Evolutionary conservation across 2,888 invertebrate species (phyloP), one percentile per base, ranked within the genome.

Genomic region (Barypeithes pellucidus): DNA sequence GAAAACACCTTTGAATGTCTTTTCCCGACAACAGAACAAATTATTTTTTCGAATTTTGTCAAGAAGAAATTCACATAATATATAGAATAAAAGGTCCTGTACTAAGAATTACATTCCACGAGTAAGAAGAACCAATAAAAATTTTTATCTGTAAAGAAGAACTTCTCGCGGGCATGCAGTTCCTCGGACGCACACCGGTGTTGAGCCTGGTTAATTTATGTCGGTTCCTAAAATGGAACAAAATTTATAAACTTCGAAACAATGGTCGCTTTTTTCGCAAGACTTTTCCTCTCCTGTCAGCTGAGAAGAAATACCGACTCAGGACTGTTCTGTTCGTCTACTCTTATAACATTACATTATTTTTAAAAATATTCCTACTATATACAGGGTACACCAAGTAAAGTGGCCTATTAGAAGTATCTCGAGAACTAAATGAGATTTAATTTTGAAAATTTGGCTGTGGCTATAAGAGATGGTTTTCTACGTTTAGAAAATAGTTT

Each of bases 161-260:
- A 67, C 62, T 72, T 72, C 67, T 72, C 67, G 66, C 72, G 60
- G 16, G 66, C 61, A 67, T 45, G 67, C 72, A 72, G 52, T 60
- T 52, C 63, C 62, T 63, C 67, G 57, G 67, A 67, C 72, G 72
- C 67, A 73, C 62, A 73, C 66, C 68, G 77, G 77, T 77, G 77
- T 76, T 70, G 74, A 77, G 65, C 78, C 79, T 77, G 80, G 81
- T 82, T 84, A 84, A 84, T 83, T 83, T 82, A 84, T 83, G 82
- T 83, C 80, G 81, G 78, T 78, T 82, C 83, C 84, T 83, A 83
- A 83, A 83, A 84, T 82, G 83, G 84, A 79, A 81, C 74, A 69
- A 62, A 61, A 71, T 75, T 72, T 75, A 75, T 72, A 73, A 72
- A 72, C 72, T 75, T 65, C 72, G 68, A 67, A 67, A 72, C 75